Evolutionary conservation across 2,888 invertebrate species (phyloP).

Genomic region (Leptopterna dolabrata): DNA sequence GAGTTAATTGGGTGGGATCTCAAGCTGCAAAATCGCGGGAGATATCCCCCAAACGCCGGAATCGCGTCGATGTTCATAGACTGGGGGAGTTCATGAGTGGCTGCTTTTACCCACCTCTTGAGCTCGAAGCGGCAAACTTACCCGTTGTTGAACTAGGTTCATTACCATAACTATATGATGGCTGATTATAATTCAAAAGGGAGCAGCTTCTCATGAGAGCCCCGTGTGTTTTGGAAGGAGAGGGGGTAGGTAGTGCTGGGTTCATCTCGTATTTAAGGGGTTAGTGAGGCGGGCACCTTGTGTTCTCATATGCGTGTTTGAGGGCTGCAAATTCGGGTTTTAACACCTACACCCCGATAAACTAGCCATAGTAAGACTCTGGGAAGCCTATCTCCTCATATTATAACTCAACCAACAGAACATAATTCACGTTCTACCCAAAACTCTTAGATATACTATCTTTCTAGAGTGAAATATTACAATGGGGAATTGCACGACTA

Average conservation of each 20-base stretch:
- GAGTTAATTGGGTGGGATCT: neutral
- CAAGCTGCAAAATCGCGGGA: neutral
- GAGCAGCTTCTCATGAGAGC: conserved; percentile 12
- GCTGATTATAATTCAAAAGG: neutral
- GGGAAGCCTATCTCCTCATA: neutral
- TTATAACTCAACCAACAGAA: neutral
- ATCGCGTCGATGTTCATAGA: neutral
- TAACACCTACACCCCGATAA: conserved; percentile 10
- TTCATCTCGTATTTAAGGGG: conserved; percentile 6
- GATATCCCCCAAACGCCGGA: neutral
- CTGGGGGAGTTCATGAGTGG: neutral
- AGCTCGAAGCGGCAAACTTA: neutral
- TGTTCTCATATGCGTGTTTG: conserved; percentile 40
- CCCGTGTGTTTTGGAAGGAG: neutral
- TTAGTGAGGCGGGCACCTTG: conserved; percentile 31
- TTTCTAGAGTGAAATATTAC: too few species aligned
- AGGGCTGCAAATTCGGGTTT: conserved; percentile 10
- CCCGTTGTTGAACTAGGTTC: neutral
- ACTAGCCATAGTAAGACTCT: conserved; percentile 12
- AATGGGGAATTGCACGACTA: too few species aligned
- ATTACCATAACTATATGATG: neutral
- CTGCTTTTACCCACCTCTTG: neutral
- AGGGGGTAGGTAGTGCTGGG: conserved; percentile 17
- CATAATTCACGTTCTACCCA: too few species aligned
- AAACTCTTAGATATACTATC: too few species aligned